Conservation (phyloP, 2,797 vertebrate genomes). For the Pangasius macronema region DNA sequence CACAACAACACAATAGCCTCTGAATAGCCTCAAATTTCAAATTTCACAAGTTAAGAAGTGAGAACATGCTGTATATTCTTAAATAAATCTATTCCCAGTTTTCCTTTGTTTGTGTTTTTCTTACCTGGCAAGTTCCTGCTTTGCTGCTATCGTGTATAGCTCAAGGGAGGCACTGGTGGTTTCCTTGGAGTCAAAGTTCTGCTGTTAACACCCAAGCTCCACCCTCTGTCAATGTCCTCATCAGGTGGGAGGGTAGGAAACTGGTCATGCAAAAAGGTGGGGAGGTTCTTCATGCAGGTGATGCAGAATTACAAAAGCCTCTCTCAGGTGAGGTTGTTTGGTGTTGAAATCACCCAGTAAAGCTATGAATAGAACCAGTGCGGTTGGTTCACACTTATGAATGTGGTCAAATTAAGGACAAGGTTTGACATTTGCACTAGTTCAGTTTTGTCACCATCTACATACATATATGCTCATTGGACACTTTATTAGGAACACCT, state of each 20-base stretch:
- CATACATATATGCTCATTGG: not conserved
- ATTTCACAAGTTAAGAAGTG: not conserved
- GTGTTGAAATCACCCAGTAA: constrained; percentile 13
- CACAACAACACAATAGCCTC: not conserved
- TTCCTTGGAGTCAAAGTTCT: constrained; percentile 65
- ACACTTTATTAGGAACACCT: not conserved
- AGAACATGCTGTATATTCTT: not conserved
- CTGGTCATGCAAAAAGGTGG: constrained; percentile 52
- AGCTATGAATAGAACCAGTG: constrained; percentile 7
- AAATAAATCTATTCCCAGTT: not conserved
- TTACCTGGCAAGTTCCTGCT: constrained; percentile 60
- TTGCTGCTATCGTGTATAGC: constrained; percentile 27
- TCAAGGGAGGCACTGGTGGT: constrained; percentile 67
- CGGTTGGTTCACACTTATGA: not conserved
- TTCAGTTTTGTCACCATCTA: not conserved
- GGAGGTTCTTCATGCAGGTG: constrained; percentile 33
- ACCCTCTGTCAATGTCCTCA: constrained; percentile 52
- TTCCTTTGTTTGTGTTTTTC: constrained; percentile 46
- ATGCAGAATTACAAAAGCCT: constrained; percentile 23
- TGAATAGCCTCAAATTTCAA: not conserved
- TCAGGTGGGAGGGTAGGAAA: constrained; percentile 52
- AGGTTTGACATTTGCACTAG: not conserved
- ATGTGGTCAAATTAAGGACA: not conserved
- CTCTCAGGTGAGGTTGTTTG: constrained; percentile 34
- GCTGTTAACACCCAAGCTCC: constrained; percentile 32